A percentile compares a stretch with the other conserved stretches of the same genome.
phyloP scores from a whole-genome alignment of 2,113 vertebrate species.

The Microtus richardsoni region DNA sequence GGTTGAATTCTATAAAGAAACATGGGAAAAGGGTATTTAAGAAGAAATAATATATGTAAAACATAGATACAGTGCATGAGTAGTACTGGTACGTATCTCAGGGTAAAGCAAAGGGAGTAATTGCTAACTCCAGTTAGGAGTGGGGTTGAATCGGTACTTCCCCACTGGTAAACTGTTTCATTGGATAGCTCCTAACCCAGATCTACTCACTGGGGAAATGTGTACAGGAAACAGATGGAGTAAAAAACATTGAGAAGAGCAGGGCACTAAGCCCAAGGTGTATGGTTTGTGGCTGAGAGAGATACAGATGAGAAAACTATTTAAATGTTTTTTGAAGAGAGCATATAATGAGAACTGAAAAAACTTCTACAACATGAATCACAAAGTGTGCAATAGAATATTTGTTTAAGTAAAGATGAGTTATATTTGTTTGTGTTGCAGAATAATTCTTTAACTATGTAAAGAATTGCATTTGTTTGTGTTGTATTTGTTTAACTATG shows the following conservation, averaged over 20 bases:
- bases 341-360: not conserved
- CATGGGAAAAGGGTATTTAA: not conserved
- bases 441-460: not conserved
- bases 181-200: no score
- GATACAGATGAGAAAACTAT: not conserved
- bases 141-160: not conserved
- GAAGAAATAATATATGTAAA: not conserved
- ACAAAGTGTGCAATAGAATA: not conserved
- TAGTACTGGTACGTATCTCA: rapidly evolving
- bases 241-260: not conserved
- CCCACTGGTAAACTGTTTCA: not conserved
- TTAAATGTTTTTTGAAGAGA: not conserved
- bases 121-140: no score
- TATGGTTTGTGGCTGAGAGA: not conserved
- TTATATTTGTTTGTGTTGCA: not conserved
- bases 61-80: not conserved
- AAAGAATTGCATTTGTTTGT: not conserved
- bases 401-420: not conserved
- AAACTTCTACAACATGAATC: not conserved
- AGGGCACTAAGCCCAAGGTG: rapidly evolving
- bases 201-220: not conserved
- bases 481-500: not conserved
- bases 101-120: not conserved
- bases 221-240: not conserved
- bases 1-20: not conserved